Percentiles rank a stretch among this genome's conserved stretches.
These are phyloP conservation scores for Porites lutea DNA, from an alignment of 64 coral and sea anemone genomes.

Conservation along the genomic window DNA sequence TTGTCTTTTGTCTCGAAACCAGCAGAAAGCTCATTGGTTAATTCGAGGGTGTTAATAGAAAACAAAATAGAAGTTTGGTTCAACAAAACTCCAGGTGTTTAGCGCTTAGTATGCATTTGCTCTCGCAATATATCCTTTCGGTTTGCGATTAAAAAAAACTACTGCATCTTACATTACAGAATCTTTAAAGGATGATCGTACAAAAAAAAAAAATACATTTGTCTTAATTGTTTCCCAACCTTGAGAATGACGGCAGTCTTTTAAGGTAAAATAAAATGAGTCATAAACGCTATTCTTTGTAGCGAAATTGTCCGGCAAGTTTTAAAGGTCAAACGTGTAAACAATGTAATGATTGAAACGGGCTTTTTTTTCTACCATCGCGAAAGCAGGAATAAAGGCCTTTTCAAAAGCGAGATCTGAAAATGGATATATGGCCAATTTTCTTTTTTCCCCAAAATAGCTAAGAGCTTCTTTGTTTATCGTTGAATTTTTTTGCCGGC, in stretches of 20 bases:
- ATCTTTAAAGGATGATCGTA: too few relatives aligned
- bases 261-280: too few relatives aligned
- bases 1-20: neutral
- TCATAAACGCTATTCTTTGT: neutral
- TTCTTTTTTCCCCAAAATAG: neutral
- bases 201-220: too few relatives aligned
- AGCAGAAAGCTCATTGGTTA: conserved; percentile 12
- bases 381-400: neutral
- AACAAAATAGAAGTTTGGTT: conserved; percentile 31
- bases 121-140: neutral
- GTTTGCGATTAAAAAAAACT: neutral
- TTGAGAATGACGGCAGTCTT: neutral
- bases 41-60: neutral
- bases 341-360: neutral
- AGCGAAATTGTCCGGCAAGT: neutral
- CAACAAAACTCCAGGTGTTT: conserved; percentile 46
- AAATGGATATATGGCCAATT: neutral
- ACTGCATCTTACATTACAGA: neutral
- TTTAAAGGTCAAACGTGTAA: conserved; percentile 10
- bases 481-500: too few relatives aligned
- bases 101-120: neutral
- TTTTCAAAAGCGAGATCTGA: neutral
- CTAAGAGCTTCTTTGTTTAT: too few relatives aligned
- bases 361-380: neutral
- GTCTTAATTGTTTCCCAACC: neutral